Percentiles rank a stretch among this genome's conserved stretches.
phyloP scores from a whole-genome alignment of 2,113 vertebrate species.

The Callopanchax toddi region DNA sequence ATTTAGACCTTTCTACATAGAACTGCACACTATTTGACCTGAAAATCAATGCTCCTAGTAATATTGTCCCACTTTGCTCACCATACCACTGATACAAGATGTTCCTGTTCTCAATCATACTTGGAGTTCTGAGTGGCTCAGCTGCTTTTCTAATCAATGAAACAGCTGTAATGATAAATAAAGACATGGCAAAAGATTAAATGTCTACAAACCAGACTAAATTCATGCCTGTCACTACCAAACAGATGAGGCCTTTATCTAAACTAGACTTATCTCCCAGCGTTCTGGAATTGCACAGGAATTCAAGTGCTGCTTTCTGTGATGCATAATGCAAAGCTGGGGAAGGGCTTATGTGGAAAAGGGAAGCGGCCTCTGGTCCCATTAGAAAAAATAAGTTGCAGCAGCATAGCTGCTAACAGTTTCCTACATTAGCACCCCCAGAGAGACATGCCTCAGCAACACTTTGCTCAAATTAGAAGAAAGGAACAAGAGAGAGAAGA shows the following conservation, averaged over 20 bases:
- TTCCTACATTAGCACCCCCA: slow-evolving; percentile 58
- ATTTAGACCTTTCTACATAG: not conserved
- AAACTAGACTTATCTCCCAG: slow-evolving; percentile 14
- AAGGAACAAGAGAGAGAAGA: slow-evolving; percentile 9
- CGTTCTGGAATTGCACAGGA: slow-evolving; percentile 17
- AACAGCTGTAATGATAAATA: slow-evolving; percentile 1
- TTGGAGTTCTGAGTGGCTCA: not conserved
- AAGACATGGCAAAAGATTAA: not conserved
- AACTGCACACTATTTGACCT: not conserved
- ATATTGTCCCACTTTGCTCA: not conserved
- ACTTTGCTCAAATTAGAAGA: slow-evolving; percentile 51
- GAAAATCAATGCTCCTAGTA: not conserved
- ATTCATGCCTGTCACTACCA: not conserved
- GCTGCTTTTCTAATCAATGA: slow-evolving; percentile 10
- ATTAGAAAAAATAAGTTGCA: slow-evolving; percentile 61
- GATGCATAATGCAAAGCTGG: slow-evolving; percentile 68
- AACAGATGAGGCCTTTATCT: slow-evolving; percentile 26
- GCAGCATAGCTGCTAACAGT: slow-evolving; percentile 59
- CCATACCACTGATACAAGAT: not conserved
- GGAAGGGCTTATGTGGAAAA: slow-evolving; percentile 48
- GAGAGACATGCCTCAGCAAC: slow-evolving; percentile 55
- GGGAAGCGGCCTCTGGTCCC: slow-evolving; percentile 37
- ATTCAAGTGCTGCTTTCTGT: slow-evolving; percentile 25
- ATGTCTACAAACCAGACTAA: slow-evolving; percentile 8
- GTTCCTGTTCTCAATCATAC: not conserved